Evolutionary conservation across 1,140 invertebrate species (phyloP), one percentile per base, ranked within the genome.

Genomic region (Drosophila mauritiana): DNA sequence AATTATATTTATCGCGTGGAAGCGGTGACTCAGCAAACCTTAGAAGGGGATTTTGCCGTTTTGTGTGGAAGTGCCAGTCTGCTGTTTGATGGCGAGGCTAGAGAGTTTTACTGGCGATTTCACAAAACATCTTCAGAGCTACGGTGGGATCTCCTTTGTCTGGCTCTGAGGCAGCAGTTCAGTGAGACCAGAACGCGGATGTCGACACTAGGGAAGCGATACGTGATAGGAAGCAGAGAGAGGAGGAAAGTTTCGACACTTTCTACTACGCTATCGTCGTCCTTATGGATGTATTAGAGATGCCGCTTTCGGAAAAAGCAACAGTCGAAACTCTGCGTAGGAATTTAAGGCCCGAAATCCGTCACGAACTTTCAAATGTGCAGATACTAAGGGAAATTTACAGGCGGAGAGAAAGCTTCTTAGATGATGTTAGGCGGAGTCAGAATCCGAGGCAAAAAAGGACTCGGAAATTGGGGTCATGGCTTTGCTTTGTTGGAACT

Each of bases 401-500:
- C 10, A 20, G 42, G 42, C 15, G 17, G 10, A 10, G 42, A 2
- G 15, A 43, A 7, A 43, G 42, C 3, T 43, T 17, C 17, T 6
- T 43, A 15, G 8, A 43, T 3, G 42, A 43, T 3, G 15, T 20
- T 3, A 17, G 15, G 17, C 15, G 42, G 10, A 43, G 17, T 6
- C 39, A 5, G 39, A 40, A n/a, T 46, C 54, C 0, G 43, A 58
- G 13, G 6, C n/a, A 5, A 25, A 10, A n/a, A 36, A 65, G 1
- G 31, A 25, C 5, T 3, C 1, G 0, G 42, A 58, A 22, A 12
- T 58, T 11, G 27, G 5, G 2, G 56, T 31, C 0, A 4, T 49
- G 20, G 55, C 57, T 0, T 2, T 53, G 3, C 40, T 64, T 13
- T 70, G 58, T 22, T 75, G 67, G 34, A 75, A 76, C 3, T 75